These are phyloP conservation scores for Cyprinodon tularosa DNA, from an alignment of 2,113 vertebrate species.

Conservation along the genomic window DNA sequence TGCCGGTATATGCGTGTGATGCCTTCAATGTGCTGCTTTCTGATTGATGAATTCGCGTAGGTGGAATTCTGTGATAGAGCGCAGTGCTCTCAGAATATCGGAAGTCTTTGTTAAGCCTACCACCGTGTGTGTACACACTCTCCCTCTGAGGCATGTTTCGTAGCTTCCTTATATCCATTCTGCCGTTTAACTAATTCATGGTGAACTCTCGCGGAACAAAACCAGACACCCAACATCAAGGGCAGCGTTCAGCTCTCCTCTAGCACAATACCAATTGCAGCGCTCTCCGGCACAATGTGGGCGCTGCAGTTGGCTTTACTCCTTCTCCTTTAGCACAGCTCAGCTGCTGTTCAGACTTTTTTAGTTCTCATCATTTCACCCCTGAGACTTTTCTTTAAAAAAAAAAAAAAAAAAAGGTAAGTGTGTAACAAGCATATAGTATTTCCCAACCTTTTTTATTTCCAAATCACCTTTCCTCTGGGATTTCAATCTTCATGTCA, in stretches of 20 bases:
- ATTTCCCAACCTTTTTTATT: slow-evolving; percentile 47
- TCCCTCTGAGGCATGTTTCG: slow-evolving; percentile 73
- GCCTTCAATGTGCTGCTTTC: slow-evolving; percentile 56
- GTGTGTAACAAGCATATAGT: slow-evolving; percentile 23
- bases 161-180: slow-evolving; percentile 73
- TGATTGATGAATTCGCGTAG: slow-evolving; percentile 72
- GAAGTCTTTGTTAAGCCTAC: slow-evolving; percentile 71
- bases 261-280: slow-evolving; percentile 69
- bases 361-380: slow-evolving; percentile 51
- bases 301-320: slow-evolving; percentile 61
- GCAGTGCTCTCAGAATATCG: slow-evolving; percentile 59
- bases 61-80: slow-evolving; percentile 70
- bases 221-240: slow-evolving; percentile 76
- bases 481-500: slow-evolving; percentile 11
- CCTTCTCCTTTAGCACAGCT: slow-evolving; percentile 59
- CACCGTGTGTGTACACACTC: slow-evolving; percentile 65
- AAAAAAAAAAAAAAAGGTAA: slow-evolving; percentile 65
- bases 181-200: slow-evolving; percentile 78
- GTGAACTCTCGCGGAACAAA: slow-evolving; percentile 76
- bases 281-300: slow-evolving; percentile 64
- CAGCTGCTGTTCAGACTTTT: slow-evolving; percentile 64
- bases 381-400: slow-evolving; percentile 53
- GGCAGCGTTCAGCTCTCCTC: slow-evolving; percentile 70
- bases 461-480: slow-evolving; percentile 20
- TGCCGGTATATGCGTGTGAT: slow-evolving; percentile 58